A percentile compares a stretch with the other conserved stretches of the same genome.
phyloP scores from a whole-genome alignment of 2,888 invertebrate genomes.

The Antheraea yamamai region DNA sequence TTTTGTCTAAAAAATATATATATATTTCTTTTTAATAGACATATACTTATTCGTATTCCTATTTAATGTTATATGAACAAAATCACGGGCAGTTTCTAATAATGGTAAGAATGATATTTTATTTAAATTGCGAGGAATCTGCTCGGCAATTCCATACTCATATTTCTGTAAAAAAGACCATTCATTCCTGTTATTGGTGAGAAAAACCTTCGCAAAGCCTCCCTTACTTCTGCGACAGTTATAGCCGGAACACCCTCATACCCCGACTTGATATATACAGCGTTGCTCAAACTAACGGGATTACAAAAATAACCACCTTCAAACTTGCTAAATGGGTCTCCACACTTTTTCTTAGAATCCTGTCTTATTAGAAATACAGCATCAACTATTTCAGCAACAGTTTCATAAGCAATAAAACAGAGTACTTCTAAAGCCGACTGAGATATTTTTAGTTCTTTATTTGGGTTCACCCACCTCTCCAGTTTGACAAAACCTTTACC shows the following conservation, averaged over 20 bases:
- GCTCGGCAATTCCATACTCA: slow-evolving; percentile 68
- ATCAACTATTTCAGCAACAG: slow-evolving; percentile 94
- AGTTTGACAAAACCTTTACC: slow-evolving; percentile 81
- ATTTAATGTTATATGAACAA: too few species aligned
- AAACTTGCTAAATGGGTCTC: slow-evolving; percentile 87
- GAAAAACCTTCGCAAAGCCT: slow-evolving; percentile 89
- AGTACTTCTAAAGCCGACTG: slow-evolving; percentile 88
- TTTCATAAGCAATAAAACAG: slow-evolving; percentile 94
- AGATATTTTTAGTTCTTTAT: slow-evolving; percentile 83
- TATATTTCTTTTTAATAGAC: too few species aligned
- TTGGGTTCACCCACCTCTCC: slow-evolving; percentile 84
- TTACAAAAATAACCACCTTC: slow-evolving; percentile 85
- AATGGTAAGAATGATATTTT: not conserved
- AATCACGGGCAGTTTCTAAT: too few species aligned
- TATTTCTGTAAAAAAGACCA: slow-evolving; percentile 73
- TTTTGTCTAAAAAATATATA: too few species aligned
- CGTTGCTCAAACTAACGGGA: slow-evolving; percentile 81
- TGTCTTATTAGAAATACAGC: slow-evolving; percentile 90
- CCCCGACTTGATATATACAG: slow-evolving; percentile 81
- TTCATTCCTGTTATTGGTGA: slow-evolving; percentile 83
- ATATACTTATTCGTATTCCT: too few species aligned
- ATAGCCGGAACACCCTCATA: slow-evolving; percentile 87
- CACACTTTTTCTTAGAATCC: slow-evolving; percentile 85
- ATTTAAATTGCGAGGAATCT: slow-evolving; percentile 61
- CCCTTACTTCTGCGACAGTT: slow-evolving; percentile 90